Conservation (phyloP, 2,113 vertebrate genomes). For the Machaerirhynchus nigripectus region DNA sequence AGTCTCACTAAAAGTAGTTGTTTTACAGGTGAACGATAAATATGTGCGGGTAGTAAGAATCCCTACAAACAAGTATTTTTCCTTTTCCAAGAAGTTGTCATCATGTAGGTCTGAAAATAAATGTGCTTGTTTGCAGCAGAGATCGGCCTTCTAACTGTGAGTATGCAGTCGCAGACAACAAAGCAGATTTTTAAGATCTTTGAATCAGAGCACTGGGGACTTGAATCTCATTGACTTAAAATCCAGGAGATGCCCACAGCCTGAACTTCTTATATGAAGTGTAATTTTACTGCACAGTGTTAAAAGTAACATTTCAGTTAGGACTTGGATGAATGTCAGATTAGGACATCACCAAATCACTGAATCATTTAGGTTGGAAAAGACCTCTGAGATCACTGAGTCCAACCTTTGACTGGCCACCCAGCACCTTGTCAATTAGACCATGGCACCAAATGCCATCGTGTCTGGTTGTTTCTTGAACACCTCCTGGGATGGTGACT, state of each 20-base stretch:
- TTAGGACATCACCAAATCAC: neutral
- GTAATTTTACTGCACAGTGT: rapidly evolving
- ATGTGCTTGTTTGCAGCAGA: neutral
- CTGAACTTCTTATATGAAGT: neutral
- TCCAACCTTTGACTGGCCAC: neutral
- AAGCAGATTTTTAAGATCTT: neutral
- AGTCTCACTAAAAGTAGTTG: neutral
- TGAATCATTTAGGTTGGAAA: neutral
- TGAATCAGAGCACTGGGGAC: neutral
- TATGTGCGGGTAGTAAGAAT: neutral
- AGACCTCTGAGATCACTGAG: neutral
- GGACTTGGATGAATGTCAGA: neutral
- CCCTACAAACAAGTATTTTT: neutral
- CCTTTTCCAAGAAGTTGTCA: neutral
- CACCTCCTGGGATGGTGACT: neutral
- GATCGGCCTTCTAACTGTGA: neutral
- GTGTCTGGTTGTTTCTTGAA: neutral
- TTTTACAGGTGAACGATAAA: neutral
- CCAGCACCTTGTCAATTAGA: too few relatives aligned
- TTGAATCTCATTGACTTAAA: neutral
- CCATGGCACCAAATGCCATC: neutral
- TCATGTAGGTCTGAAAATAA: neutral
- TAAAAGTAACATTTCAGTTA: neutral
- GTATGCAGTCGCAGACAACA: rapidly evolving
- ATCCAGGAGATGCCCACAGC: neutral